phyloP scores from a whole-genome alignment of 2,888 invertebrate species.

The Oxytorus armatus region DNA sequence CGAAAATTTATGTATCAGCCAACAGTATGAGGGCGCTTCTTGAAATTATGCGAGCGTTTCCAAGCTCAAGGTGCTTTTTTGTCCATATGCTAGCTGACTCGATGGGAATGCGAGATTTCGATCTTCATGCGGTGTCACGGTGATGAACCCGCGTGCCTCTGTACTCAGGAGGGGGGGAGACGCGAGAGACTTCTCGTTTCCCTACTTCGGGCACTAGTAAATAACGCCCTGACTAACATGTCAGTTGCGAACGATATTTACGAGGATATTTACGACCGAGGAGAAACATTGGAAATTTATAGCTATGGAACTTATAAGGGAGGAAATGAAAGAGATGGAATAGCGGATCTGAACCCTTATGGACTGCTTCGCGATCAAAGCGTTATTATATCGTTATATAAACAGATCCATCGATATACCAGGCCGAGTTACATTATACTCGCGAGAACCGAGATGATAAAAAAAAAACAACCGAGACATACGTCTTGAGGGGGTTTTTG shows the following conservation, averaged over 20 bases:
- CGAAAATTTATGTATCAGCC: conserved; percentile 66
- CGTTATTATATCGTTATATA: conserved; percentile 32
- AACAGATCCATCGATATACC: conserved; percentile 38
- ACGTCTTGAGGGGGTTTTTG: conserved; percentile 13
- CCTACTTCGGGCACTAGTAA: conserved; percentile 52
- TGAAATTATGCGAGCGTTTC: conserved; percentile 48
- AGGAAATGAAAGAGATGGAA: conserved; percentile 31
- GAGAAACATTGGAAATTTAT: conserved; percentile 65
- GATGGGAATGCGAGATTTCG: conserved; percentile 43
- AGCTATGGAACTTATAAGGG: conserved; percentile 29
- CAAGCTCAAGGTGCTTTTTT: conserved; percentile 17
- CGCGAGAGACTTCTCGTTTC: conserved; percentile 44
- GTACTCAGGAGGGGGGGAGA: conserved; percentile 14
- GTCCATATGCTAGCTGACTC: conserved; percentile 2
- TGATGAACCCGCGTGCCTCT: conserved; percentile 29
- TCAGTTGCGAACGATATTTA: conserved; percentile 64
- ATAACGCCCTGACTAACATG: conserved; percentile 43
- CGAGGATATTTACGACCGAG: conserved; percentile 65
- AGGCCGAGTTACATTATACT: conserved; percentile 37
- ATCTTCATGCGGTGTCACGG: conserved; percentile 20
- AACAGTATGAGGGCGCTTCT: conserved; percentile 21
- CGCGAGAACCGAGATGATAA: conserved; percentile 16
- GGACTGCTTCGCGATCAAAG: conserved; percentile 46
- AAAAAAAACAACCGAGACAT: conserved; percentile 13
- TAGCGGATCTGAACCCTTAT: conserved; percentile 6